Evolutionary conservation across 2,888 invertebrate species (phyloP).

Genomic region (Campopleginae sp.): DNA sequence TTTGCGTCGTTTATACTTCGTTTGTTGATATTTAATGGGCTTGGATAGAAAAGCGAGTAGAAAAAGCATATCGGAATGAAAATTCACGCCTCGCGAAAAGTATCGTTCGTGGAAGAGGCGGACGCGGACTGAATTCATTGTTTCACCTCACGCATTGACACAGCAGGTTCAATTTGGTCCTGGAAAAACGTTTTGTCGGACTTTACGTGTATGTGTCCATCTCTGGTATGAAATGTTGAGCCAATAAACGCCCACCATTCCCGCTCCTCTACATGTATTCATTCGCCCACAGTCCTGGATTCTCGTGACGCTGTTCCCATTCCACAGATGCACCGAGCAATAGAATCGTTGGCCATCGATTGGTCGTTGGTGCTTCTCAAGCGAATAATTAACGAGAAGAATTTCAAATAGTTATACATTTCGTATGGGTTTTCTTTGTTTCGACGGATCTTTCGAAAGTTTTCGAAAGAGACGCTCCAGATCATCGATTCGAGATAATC

Average conservation of each 20-base stretch:
- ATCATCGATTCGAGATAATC: neutral
- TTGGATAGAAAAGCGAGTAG: neutral
- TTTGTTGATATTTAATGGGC: neutral
- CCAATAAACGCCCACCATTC: conserved; percentile 46
- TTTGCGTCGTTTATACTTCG: neutral
- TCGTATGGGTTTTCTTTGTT: neutral
- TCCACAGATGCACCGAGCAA: conserved; percentile 32
- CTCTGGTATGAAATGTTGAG: conserved; percentile 39
- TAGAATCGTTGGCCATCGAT: conserved; percentile 31
- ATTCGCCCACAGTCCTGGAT: conserved; percentile 2
- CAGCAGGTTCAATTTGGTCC: conserved; percentile 50
- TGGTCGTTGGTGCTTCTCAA: conserved; percentile 26
- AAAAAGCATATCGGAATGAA: conserved; percentile 41
- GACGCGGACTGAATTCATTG: conserved; percentile 56
- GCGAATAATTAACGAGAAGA: conserved; percentile 1
- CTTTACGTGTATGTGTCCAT: conserved; percentile 24
- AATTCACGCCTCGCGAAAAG: conserved; percentile 11
- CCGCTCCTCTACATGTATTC: neutral
- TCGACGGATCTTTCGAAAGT: neutral
- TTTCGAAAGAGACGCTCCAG: neutral
- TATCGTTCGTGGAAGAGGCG: conserved; percentile 31
- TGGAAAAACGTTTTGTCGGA: conserved; percentile 50
- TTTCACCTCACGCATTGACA: conserved; percentile 56
- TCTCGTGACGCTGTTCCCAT: conserved; percentile 7
- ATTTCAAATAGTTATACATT: neutral